Evolutionary conservation across 1,140 invertebrate species (phyloP), one percentile per base, ranked within the genome.

Genomic region (Laupala kohalensis): DNA sequence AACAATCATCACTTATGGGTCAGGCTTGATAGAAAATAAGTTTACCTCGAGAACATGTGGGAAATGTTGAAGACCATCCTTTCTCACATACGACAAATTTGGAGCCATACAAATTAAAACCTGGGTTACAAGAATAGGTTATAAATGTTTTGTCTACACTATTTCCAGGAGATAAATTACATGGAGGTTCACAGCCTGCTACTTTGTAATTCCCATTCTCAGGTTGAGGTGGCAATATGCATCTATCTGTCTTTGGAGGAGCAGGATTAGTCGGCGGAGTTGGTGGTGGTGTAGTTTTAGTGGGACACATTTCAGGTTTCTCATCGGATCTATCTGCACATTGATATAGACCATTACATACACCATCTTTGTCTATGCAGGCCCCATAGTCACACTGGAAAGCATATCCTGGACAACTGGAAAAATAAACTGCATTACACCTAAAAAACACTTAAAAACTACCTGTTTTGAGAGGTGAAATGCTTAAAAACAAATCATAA

Each of bases 291-390:
- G 69, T 25, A 13, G 29, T 6, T 25, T 67, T 69, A 26, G 25
- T 28, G 25, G 29, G 24, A 63, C 64, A 67, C 3, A n/a, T 19
- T 19, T 25, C 4, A 9, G 71, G 12, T 26, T 27, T 63, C 68
- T 89, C 87, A 76, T 89, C 87, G 1, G 82, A 83, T 24, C 81
- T 83, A 75, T 87, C 85, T 9, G 78, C 75, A 75, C 88, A 89
- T 77, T 89, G 83, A 23, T 78, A 74, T 69, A 80, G 75, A n/a
- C 83, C 82, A 75, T 89, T 81, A 78, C 88, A 89, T 72, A 81
- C 76, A 23, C 77, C 71, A 25, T 78, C 76, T 24, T 76, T 72
- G 68, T 80, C 77, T 68, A 88, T 81, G 75, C 86, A 88, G 28
- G 81, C 83, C 4, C 82, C 82, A 73, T 86, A 86, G 67, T 75